Evolutionary conservation across 2,113 vertebrate genomes (phyloP), one percentile per base, ranked within the genome.

Genomic region (Dicrurus megarhynchus): DNA sequence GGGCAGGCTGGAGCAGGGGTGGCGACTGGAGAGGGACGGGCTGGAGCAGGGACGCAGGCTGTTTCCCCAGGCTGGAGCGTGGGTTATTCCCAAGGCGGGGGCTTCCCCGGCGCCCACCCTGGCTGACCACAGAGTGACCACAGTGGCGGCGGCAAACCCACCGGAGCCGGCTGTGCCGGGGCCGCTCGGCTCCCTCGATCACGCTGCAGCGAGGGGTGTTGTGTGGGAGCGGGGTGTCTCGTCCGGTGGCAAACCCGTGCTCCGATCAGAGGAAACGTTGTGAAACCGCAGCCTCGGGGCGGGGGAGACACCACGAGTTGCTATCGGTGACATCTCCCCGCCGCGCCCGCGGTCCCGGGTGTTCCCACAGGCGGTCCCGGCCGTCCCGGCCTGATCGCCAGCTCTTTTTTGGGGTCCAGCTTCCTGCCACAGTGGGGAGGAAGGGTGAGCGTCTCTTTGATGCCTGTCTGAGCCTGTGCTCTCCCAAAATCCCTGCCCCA

Each of bases 251-350:
- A 77, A 94, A 60, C 93, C 53, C 70, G 5, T 68, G 74, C 84
- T 96, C 44, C 78, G 81, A 89, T 96, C 84, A 79, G 78, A 93
- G 92, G 96, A 96, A 94, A 73, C 0, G 12, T 3, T 59, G 75
- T 76, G 93, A 89, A 96, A 96, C 96, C 96, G 1, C 96, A 94
- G 82, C 42, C 81, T 27, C 5, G 8, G 74, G 32, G 73, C 0
- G 14, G 23, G 3, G 7, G 28, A 81, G 65, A 82, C 37, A 69
- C 71, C 92, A 87, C 61, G 44, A 73, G 92, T 33, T 84, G 65
- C 61, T 78, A 75, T 94, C 65, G 0, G 61, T 55, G 85, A 37
- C 82, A 87, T 91, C 89, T 89, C 37, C 80, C 56, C 56, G 10
- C 55, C 7, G 3, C 11, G 0, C 22, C 44, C 12, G 39, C 39